phyloP scores from a whole-genome alignment of 2,113 vertebrate genomes.

The Steatornis caripensis region DNA sequence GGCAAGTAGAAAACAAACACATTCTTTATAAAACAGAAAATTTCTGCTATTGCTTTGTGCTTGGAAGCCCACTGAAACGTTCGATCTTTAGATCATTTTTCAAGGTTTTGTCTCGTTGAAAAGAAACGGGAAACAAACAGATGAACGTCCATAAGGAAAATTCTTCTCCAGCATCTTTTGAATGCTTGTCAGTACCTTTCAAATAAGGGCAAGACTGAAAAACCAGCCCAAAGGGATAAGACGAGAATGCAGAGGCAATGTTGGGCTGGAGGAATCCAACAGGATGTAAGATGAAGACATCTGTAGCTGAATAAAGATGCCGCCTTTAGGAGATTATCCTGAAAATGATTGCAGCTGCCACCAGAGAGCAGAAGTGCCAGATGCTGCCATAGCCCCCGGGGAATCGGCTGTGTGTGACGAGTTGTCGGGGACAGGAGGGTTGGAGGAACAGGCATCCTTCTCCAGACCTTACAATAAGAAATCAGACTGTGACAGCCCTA shows the following conservation, averaged over 20 bases:
- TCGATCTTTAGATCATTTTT: not conserved
- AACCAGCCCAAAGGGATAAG: slow-evolving; percentile 2
- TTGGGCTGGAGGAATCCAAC: slow-evolving; percentile 54
- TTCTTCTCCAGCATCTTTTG: not conserved
- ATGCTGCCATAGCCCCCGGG: slow-evolving; percentile 5
- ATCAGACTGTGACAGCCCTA: not conserved
- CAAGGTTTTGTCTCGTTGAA: not conserved
- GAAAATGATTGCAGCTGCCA: slow-evolving; percentile 63
- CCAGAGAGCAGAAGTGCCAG: slow-evolving; percentile 54
- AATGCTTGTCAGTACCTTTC: slow-evolving; percentile 13
- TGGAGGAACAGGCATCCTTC: slow-evolving; percentile 10
- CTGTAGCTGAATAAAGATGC: slow-evolving; percentile 60
- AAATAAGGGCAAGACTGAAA: not conserved
- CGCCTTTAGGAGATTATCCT: slow-evolving; percentile 62
- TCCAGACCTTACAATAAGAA: not conserved
- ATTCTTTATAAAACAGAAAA: not conserved
- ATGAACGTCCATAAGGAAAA: not conserved
- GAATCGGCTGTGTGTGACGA: not conserved
- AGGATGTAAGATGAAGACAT: slow-evolving; percentile 62
- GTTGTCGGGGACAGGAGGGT: not conserved
- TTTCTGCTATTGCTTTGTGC: not conserved
- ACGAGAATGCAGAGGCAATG: not conserved
- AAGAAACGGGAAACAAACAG: not conserved
- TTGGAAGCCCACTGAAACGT: not conserved
- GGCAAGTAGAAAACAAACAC: not conserved